Base-by-base conservation (phyloP, 2,113 vertebrate species). In the Trematocara macrostoma region DNA sequence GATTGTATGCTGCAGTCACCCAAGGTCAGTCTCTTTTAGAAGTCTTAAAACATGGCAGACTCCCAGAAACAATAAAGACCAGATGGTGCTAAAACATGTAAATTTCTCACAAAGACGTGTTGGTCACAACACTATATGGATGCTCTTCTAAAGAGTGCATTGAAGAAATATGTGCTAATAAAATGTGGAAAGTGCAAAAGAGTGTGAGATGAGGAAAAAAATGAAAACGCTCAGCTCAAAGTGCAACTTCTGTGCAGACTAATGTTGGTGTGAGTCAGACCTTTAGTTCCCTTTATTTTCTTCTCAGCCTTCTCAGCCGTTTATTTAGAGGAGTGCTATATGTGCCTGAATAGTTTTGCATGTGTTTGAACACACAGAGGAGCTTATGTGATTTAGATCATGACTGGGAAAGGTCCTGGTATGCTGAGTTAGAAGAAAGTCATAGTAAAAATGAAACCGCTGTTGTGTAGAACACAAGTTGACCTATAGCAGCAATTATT, bases 391-490 rank as follows among this genome's bases (percentile, higher is more conserved):
- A 91, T 94, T 87, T 47, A 81, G 78, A 89, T 89, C 87, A 91
- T 64, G 84, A 87, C 88, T 84, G 64, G 31, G 85, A 82, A 86
- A 47, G 20, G 71, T 87, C 69, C 89, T 35, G 55, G 81, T 86
- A 53, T 94, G 91, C 93, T 94, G 87, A 92, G 87, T 81, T 91
- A 10, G 91, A 92, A 79, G 82, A 94, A 94, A 90, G 82, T 87
- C 84, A 78, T 20, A 71, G 88, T 56, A 80, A 86, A 88, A 87
- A 85, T 78, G 81, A 92, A 92, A 90, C 85, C 76, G 92, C 90
- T 88, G 89, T 67, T 87, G 84, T 86, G 55, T 76, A 81, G 67
- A 59, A 53, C 84, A 82, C 49, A 78, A 80, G 82, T 92, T 90
- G 88, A 94, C 90, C 87, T 67, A 47, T 78, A 49, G 84, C 86